These are phyloP conservation scores for Nycticorax nycticorax DNA, from an alignment of 2,113 vertebrate species.

Conservation along the genomic window DNA sequence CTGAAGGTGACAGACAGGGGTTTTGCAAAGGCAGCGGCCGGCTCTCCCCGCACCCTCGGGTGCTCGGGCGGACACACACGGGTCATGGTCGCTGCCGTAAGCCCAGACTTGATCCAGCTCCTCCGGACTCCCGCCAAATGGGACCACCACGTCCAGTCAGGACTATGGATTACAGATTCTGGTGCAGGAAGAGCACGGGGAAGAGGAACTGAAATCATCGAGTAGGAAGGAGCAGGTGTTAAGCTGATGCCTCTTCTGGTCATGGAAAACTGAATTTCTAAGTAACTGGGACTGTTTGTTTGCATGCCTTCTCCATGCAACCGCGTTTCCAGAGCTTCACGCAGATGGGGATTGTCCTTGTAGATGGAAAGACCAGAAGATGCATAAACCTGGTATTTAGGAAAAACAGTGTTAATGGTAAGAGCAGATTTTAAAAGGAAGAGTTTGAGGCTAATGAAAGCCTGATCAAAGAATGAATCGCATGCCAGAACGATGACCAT, in stretches of 20 bases:
- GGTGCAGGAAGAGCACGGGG: neutral
- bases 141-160: neutral
- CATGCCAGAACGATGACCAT: neutral
- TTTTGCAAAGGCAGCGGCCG: neutral
- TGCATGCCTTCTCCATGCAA: neutral
- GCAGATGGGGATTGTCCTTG: neutral
- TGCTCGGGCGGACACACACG: accelerated
- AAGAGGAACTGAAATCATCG: neutral
- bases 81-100: neutral
- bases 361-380: neutral
- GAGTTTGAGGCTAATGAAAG: neutral
- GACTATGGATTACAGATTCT: neutral
- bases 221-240: neutral
- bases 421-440: neutral
- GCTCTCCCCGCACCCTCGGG: accelerated
- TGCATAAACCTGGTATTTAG: neutral
- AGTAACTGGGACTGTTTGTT: neutral
- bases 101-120: neutral
- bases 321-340: neutral
- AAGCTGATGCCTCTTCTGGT: neutral
- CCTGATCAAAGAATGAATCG: neutral
- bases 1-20: neutral
- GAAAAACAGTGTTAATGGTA: neutral
- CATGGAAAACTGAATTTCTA: neutral
- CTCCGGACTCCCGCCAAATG: neutral